These are phyloP conservation scores for Drosophila equinoxialis DNA, from an alignment of 1,140 invertebrate species.

Conservation along the genomic window DNA sequence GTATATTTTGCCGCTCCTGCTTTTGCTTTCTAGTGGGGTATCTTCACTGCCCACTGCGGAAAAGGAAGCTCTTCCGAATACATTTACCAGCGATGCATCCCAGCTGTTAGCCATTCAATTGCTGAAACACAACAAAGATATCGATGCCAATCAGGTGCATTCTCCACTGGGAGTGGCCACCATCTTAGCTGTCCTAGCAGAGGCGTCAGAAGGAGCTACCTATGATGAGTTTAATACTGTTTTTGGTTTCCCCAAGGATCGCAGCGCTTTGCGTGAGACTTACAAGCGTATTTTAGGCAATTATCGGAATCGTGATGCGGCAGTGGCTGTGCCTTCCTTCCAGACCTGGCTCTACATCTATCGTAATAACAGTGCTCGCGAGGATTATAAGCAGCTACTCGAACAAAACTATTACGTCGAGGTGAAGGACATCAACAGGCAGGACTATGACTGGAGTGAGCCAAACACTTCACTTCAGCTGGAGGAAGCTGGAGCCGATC, in stretches of 20 bases:
- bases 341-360: constrained; percentile 87
- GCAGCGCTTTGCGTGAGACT: constrained; percentile 55
- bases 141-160: constrained; percentile 86
- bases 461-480: constrained; percentile 65
- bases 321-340: constrained; percentile 84
- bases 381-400: constrained; percentile 85
- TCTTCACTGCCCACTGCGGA: constrained; percentile 34
- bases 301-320: constrained; percentile 84
- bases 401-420: constrained; percentile 86
- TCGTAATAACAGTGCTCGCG: constrained; percentile 86
- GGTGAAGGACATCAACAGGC: constrained; percentile 85
- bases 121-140: constrained; percentile 83
- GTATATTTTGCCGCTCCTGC: constrained; percentile 31
- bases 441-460: constrained; percentile 79
- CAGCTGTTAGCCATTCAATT: constrained; percentile 77
- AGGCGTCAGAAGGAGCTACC: constrained; percentile 85
- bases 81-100: constrained; percentile 66
- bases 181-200: constrained; percentile 85
- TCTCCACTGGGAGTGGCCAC: constrained; percentile 86
- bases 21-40: constrained; percentile 23
- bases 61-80: constrained; percentile 20
- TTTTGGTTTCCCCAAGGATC: constrained; percentile 85
- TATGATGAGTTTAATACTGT: constrained; percentile 84
- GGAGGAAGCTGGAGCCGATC: constrained; percentile 27
- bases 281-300: constrained; percentile 84